Evolutionary conservation across 2,113 vertebrate genomes (phyloP).

Genomic region (Mugil cephalus): DNA sequence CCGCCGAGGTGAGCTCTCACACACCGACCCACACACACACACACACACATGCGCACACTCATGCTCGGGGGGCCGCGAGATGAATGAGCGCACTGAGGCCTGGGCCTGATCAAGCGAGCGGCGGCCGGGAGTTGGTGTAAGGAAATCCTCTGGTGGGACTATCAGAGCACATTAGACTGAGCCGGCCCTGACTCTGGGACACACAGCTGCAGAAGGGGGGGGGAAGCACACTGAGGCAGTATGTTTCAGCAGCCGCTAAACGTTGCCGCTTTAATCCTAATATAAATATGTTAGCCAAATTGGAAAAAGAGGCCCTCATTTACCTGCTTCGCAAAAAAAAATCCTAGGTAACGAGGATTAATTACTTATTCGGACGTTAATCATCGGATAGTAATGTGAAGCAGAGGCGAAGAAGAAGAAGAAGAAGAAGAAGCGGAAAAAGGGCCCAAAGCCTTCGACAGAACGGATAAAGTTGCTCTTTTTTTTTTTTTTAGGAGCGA

Average conservation of each 20-base stretch:
- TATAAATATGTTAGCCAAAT: slow-evolving; percentile 70
- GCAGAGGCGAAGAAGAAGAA: slow-evolving; percentile 9
- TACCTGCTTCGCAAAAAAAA: slow-evolving; percentile 70
- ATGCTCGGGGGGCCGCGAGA: slow-evolving; percentile 44
- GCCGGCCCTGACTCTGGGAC: slow-evolving; percentile 78
- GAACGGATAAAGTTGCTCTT: slow-evolving; percentile 25
- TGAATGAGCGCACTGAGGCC: slow-evolving; percentile 82
- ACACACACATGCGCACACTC: slow-evolving; percentile 42
- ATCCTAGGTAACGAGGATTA: slow-evolving; percentile 57
- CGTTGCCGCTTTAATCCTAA: slow-evolving; percentile 65
- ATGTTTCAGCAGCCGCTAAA: slow-evolving; percentile 69
- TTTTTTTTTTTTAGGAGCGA: slow-evolving; percentile 5
- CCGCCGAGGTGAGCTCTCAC: slow-evolving; percentile 74
- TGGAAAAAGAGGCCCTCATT: slow-evolving; percentile 63
- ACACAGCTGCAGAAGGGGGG: slow-evolving; percentile 78
- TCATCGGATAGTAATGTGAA: slow-evolving; percentile 55
- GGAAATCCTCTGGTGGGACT: slow-evolving; percentile 82
- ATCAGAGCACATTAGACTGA: slow-evolving; percentile 86
- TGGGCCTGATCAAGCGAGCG: slow-evolving; percentile 80
- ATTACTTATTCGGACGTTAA: slow-evolving; percentile 63
- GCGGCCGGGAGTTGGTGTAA: slow-evolving; percentile 75
- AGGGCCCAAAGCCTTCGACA: slow-evolving; percentile 5
- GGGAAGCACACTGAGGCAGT: slow-evolving; percentile 63
- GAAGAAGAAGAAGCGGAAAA: slow-evolving; percentile 13
- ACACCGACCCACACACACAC: slow-evolving; percentile 56